These are phyloP conservation scores for Drosophila flavopinicola DNA, from an alignment of 2,888 invertebrate genomes.

Conservation along the genomic window DNA sequence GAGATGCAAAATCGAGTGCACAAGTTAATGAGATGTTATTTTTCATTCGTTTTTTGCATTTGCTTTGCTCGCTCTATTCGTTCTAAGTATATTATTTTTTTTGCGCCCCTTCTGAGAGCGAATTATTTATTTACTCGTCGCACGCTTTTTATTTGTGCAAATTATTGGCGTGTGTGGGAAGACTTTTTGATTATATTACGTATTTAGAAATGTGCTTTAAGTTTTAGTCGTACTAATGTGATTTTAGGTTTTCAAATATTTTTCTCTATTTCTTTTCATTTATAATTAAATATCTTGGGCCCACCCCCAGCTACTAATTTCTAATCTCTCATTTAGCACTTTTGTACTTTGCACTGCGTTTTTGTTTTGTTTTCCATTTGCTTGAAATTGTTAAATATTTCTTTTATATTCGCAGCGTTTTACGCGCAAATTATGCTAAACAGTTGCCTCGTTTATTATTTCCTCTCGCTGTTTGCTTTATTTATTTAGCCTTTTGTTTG, in stretches of 20 bases:
- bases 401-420: conserved; percentile 24
- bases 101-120: background rate
- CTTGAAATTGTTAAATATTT: conserved; percentile 6
- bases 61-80: conserved; percentile 25
- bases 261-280: too few species aligned
- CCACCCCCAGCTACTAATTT: conserved; percentile 4
- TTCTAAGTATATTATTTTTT: background rate
- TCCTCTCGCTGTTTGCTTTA: conserved; percentile 9
- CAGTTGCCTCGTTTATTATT: conserved; percentile 33
- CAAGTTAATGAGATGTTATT: conserved; percentile 1
- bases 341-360: conserved; percentile 1
- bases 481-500: conserved; percentile 16
- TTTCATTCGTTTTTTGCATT: conserved; percentile 5
- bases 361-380: conserved; percentile 12
- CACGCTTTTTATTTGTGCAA: conserved; percentile 28
- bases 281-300: too few species aligned
- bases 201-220: background rate
- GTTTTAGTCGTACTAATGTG: conserved; percentile 9
- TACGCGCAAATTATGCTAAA: conserved; percentile 60
- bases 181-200: conserved; percentile 1
- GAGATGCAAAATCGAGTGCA: background rate
- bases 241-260: background rate
- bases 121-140: conserved; percentile 1
- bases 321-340: conserved; percentile 6
- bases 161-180: conserved; percentile 18